Conservation (phyloP, 2,797 vertebrate genomes). For the Siniperca obscura region DNA sequence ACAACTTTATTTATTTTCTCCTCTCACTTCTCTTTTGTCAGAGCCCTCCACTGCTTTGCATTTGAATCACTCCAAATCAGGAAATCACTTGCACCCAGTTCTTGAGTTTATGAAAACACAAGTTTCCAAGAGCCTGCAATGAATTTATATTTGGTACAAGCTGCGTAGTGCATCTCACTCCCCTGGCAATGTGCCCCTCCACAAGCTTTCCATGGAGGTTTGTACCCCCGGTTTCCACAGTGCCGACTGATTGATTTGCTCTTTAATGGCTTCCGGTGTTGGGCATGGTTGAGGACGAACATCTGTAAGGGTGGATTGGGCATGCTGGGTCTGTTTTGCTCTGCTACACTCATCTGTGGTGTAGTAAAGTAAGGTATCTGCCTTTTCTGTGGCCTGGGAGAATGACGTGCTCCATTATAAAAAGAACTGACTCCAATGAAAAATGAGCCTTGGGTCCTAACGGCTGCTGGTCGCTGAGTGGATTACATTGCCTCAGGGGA, state of each 20-base stretch:
- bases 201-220: slow-evolving; percentile 79
- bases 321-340: slow-evolving; percentile 69
- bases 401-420: slow-evolving; percentile 83
- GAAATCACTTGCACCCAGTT: slow-evolving; percentile 72
- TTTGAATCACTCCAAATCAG: slow-evolving; percentile 71
- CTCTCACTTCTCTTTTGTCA: slow-evolving; percentile 54
- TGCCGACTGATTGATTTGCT: slow-evolving; percentile 80
- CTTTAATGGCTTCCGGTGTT: slow-evolving; percentile 82
- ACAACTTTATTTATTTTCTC: slow-evolving; percentile 55
- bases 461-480: slow-evolving; percentile 64
- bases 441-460: slow-evolving; percentile 65
- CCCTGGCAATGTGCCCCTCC: slow-evolving; percentile 74
- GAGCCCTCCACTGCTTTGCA: slow-evolving; percentile 60
- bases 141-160: slow-evolving; percentile 79
- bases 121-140: slow-evolving; percentile 80
- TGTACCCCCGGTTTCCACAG: slow-evolving; percentile 75
- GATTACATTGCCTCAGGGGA: slow-evolving; percentile 69
- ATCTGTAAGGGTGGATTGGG: slow-evolving; percentile 78
- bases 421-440: slow-evolving; percentile 82
- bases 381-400: slow-evolving; percentile 82
- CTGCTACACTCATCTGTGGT: slow-evolving; percentile 81
- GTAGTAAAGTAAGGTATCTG: slow-evolving; percentile 82
- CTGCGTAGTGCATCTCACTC: slow-evolving; percentile 65
- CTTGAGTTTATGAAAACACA: slow-evolving; percentile 76
- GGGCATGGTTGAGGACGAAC: slow-evolving; percentile 71